phyloP scores from a whole-genome alignment of 2,113 vertebrate species.

The Cavia aperea region DNA sequence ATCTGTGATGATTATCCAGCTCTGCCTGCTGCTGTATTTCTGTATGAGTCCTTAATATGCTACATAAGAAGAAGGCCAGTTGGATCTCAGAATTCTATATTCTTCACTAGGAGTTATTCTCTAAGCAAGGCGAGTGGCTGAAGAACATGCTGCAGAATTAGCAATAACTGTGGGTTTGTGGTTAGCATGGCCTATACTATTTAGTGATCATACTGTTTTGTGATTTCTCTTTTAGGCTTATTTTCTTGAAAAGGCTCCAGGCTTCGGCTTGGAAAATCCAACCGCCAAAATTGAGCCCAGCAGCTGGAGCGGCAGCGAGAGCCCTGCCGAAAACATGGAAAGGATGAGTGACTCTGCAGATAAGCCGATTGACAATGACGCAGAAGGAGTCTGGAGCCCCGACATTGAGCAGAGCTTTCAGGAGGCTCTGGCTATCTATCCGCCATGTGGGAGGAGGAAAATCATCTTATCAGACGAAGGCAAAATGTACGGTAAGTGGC shows the following conservation, averaged over 20 bases:
- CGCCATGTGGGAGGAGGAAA: constrained; percentile 97
- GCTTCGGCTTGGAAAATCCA: constrained; percentile 95
- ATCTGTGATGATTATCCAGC: neutral
- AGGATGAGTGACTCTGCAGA: constrained; percentile 98
- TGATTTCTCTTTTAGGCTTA: constrained; percentile 84
- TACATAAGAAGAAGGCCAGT: neutral
- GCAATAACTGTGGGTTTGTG: constrained; percentile 36
- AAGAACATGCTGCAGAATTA: constrained; percentile 19
- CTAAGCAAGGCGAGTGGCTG: neutral
- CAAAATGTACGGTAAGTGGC: constrained; percentile 99
- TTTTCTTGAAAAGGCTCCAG: constrained; percentile 90
- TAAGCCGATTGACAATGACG: constrained; percentile 97
- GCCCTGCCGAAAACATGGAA: constrained; percentile 98
- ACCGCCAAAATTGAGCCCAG: constrained; percentile 97
- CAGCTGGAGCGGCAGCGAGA: constrained; percentile 99
- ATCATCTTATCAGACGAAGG: constrained; percentile 99
- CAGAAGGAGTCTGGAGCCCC: constrained; percentile 98
- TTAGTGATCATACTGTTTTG: constrained; percentile 65
- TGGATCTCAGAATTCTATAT: neutral
- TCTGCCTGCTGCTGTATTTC: neutral
- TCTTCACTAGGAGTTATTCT: neutral
- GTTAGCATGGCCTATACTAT: constrained; percentile 43
- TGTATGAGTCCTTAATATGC: neutral
- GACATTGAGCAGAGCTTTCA: constrained; percentile 99
- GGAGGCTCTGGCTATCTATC: constrained; percentile 98